Base-by-base conservation (phyloP, 23 tunicate species). In the Trididemnum clinides region DNA sequence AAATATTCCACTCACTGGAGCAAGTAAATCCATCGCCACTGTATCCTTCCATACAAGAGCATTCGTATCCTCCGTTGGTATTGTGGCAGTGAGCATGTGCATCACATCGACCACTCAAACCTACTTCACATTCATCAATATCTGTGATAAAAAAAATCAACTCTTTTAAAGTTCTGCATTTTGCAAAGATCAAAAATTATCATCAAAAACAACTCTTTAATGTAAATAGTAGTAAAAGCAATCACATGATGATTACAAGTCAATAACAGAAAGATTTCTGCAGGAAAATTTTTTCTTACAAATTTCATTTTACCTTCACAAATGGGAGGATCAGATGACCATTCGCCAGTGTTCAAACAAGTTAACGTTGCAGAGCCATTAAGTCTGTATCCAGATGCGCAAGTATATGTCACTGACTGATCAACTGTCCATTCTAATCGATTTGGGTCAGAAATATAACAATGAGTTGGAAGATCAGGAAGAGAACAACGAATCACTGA, bases 281-380 rank as follows among this genome's bases (percentile, higher is more conserved):
- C n/a, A n/a, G n/a, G n/a, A n/a, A n/a, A n/a, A n/a, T n/a, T n/a
- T n/a, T n/a, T n/a, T n/a, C n/a, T 10, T 15, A 10, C 54, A 44
- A 44, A 44, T 7, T 7, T 7, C 10, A 44, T 15, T 10, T 69
- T 59, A 88, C 92, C 92, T 51, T 26, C 21, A 49, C 92, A 88
- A 0, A 51, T 37, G 20, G 92, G 92, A 57, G 71, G 72, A 2
- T 73, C 83, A 22, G 38, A 2, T 32, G 87, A 72, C 92, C 92
- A 88, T 1, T 26, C 1, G 2, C 91, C 91, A 1, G 72, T 70
- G n/a, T 30, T 19, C 59, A 66, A 54, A 51, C 91, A 87, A 28
- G 44, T 69, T n/a, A 57, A 7, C 27, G 37, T 57, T 1, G 44
- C 33, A 38, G 25, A 28, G 10, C 81, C 81, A 57, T 1, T 12